These are phyloP conservation scores for Folsomia candida DNA, from an alignment of 2,888 invertebrate genomes.

Conservation along the genomic window DNA sequence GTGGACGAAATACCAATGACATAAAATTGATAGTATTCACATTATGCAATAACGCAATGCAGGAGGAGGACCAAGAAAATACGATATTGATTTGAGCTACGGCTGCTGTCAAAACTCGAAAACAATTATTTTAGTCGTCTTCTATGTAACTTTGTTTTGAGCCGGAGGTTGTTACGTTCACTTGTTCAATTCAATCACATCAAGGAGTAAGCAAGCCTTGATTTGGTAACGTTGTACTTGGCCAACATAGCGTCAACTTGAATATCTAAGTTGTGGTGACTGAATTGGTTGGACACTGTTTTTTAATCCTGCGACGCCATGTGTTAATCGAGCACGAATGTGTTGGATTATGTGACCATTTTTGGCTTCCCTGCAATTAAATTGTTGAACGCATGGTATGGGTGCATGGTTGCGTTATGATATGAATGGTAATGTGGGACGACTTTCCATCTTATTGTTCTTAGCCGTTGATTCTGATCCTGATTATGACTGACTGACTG, in stretches of 20 bases:
- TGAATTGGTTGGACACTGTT: too few relatives aligned
- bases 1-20: not conserved
- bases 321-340: too few relatives aligned
- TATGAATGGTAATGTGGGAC: not conserved
- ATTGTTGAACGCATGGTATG: too few relatives aligned
- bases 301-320: too few relatives aligned
- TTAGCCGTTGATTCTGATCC: constrained; percentile 2
- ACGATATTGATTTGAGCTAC: not conserved
- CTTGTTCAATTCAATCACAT: not conserved
- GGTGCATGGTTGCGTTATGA: too few relatives aligned
- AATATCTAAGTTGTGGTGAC: too few relatives aligned
- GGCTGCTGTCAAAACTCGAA: not conserved
- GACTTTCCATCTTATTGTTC: constrained; percentile 1
- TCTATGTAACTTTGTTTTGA: not conserved
- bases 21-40: not conserved
- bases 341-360: not conserved
- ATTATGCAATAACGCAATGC: not conserved
- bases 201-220: too few relatives aligned
- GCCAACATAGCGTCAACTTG: too few relatives aligned
- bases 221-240: too few relatives aligned
- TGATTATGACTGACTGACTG: too few relatives aligned
- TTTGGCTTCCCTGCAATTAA: not conserved
- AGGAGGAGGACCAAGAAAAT: too few relatives aligned
- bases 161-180: not conserved
- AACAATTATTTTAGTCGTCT: not conserved